Percentiles rank a stretch among this genome's conserved stretches.
phyloP scores from a whole-genome alignment of 2,888 invertebrate genomes.

The Cataglyphis albicans region DNA sequence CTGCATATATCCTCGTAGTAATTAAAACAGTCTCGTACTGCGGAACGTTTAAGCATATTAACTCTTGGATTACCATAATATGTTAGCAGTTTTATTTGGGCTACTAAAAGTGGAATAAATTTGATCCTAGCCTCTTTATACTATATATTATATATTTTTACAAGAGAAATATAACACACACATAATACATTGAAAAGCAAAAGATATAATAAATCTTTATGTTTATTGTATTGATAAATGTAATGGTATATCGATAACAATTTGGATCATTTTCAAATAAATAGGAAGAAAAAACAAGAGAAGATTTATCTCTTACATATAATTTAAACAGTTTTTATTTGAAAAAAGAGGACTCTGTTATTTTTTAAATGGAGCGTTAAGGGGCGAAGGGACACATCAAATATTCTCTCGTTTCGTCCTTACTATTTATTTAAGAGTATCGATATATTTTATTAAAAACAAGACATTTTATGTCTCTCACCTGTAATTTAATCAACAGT shows the following conservation, averaged over 20 bases:
- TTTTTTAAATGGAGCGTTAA: background rate
- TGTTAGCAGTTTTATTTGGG: background rate
- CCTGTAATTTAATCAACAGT: background rate
- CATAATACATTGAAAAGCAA: background rate
- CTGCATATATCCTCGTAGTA: background rate
- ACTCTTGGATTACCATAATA: background rate
- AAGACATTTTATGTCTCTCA: background rate
- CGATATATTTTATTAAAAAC: background rate
- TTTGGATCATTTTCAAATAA: background rate
- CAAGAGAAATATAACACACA: background rate
- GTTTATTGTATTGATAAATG: background rate
- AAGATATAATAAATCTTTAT: too few relatives aligned
- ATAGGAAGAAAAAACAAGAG: background rate
- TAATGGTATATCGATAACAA: background rate
- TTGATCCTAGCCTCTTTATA: background rate
- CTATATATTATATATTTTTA: background rate
- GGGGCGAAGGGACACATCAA: background rate
- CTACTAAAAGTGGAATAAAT: conserved; percentile 6
- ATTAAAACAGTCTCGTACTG: background rate
- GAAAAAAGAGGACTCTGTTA: background rate
- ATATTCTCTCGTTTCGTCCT: background rate
- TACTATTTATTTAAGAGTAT: background rate
- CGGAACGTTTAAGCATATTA: background rate
- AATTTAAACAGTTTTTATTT: background rate
- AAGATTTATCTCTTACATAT: background rate